Evolutionary conservation across 2,888 invertebrate species (phyloP), one percentile per base, ranked within the genome.

Genomic region (Acronicta psi): DNA sequence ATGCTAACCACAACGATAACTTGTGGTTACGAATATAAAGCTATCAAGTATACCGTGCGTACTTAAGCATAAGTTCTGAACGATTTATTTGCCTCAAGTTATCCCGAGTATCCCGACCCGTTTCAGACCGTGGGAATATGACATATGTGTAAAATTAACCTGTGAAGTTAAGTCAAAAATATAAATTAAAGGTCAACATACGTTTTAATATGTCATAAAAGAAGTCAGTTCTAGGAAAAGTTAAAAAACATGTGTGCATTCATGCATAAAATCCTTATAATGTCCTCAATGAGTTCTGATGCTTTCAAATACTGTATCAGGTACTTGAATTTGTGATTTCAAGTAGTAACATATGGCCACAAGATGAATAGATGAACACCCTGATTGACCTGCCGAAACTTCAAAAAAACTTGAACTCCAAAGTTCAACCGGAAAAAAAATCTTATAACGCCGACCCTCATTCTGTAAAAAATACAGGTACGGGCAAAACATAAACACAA

Each of bases 341-440:
- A 75, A 80, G 77, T 73, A 70, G 68, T 18, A 72, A 77, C 83
- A 84, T 75, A 57, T 84, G 84, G 77, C 58, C 43, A 55, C 73
- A 80, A 73, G 54, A 75, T 79, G 77, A 75, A 75, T 69, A 73
- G 54, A 75, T 79, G 77, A 76, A 75, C 68, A 57, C 45, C 45
- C 67, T 56, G 59, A 59, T 67, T 77, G 64, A 75, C 55, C 46
- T 55, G 52, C 53, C 40, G 14, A 23, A 52, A 59, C 59, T 61
- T 52, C 14, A 63, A 17, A 67, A 53, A 65, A 69, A 66, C 54
- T 58, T 58, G 37, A 58, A 64, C 51, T 59, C 51, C 49, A 59
- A 44, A 57, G 54, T 60, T 57, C 37, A 55, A 59, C 42, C 36
- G 18, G 50, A 54, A 66, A 72, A 72, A 55, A 25, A 52, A 14